Percentiles rank a stretch among this genome's conserved stretches.
phyloP scores from a whole-genome alignment of 2,113 vertebrate species.

The Entomyzon cyanotis region DNA sequence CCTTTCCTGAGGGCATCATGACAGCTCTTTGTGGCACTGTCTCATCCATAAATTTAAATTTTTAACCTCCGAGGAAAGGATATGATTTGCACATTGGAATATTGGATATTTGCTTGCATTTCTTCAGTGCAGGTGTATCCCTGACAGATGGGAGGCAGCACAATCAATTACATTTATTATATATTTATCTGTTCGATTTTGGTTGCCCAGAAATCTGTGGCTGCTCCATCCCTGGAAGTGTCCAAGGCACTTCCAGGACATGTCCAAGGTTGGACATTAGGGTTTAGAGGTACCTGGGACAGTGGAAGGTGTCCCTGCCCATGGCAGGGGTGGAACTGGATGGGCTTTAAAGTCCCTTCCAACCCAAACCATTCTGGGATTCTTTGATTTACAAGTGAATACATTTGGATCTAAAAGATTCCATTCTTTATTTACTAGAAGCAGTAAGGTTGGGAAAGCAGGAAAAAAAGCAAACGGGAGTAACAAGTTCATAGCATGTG shows the following conservation, averaged over 20 bases:
- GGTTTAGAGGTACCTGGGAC: rapidly evolving
- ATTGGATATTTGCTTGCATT: not conserved
- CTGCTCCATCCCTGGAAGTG: not conserved
- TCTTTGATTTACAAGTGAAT: not conserved
- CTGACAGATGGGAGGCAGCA: not conserved
- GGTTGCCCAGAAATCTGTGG: not conserved
- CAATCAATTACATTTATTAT: rapidly evolving
- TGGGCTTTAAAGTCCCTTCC: not conserved
- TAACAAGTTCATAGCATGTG: not conserved
- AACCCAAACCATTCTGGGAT: not conserved
- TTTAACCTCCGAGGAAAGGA: not conserved
- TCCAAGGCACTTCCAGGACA: too few species aligned
- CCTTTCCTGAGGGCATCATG: not conserved
- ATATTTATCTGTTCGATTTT: not conserved
- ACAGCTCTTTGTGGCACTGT: not conserved
- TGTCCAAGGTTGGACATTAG: rapidly evolving
- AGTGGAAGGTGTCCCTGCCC: not conserved
- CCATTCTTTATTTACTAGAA: not conserved
- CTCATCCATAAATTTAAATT: rapidly evolving
- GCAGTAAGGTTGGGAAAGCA: not conserved
- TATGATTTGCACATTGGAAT: not conserved
- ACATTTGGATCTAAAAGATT: not conserved
- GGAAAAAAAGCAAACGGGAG: not conserved
- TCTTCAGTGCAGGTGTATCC: not conserved
- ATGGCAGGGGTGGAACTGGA: not conserved